Percentiles rank a stretch among this genome's conserved stretches.
Conservation (phyloP, 2,113 vertebrate species). For the Elaphurus davidianus region DNA sequence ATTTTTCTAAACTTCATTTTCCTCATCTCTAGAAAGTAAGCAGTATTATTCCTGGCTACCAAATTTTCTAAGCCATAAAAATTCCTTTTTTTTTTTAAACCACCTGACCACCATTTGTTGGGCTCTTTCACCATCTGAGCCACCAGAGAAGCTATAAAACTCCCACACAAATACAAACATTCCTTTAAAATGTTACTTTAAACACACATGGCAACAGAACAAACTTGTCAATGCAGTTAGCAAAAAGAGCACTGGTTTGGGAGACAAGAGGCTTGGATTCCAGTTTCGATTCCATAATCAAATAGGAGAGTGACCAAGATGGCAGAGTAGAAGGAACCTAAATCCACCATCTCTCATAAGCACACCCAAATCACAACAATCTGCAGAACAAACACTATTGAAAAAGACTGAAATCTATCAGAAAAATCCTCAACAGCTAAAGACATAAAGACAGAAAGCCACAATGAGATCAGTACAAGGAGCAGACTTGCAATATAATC, state of each 20-base stretch:
- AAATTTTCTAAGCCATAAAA: background rate
- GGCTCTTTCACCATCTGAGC: background rate
- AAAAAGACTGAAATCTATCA: background rate
- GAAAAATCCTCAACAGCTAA: background rate
- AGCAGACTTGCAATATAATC: background rate
- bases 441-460: background rate
- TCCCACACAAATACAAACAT: background rate
- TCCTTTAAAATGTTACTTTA: conserved; percentile 13
- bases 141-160: background rate
- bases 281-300: background rate
- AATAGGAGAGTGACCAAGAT: background rate
- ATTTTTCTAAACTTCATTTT: conserved; percentile 23
- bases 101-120: background rate
- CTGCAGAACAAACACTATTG: background rate
- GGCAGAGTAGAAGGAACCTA: background rate
- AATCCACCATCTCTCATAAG: background rate
- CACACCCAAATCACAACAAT: background rate
- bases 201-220: background rate
- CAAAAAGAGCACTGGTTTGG: background rate
- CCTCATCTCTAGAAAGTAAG: background rate
- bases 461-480: background rate
- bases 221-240: background rate
- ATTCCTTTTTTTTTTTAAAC: background rate
- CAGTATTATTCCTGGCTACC: background rate
- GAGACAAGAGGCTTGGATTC: background rate